Conservation (phyloP, 1,140 invertebrate species). For the Diprion similis region DNA sequence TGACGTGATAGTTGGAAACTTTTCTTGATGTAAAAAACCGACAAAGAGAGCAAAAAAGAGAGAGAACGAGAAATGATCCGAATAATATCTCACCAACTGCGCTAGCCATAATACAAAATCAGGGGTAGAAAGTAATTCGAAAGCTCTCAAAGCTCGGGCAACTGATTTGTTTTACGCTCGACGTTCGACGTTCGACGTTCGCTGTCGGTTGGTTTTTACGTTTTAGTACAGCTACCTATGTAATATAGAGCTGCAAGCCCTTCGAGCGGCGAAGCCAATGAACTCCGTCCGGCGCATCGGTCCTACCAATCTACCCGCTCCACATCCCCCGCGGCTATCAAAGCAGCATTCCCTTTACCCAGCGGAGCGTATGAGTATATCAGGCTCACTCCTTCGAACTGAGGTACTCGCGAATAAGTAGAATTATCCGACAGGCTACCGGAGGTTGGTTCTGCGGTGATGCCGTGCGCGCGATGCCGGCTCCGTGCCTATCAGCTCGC, state of each 20-base stretch:
- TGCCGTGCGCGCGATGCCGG: constrained; percentile 3
- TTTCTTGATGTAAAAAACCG: no score
- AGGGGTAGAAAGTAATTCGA: no score
- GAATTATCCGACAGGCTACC: constrained; percentile 47
- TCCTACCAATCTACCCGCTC: background rate
- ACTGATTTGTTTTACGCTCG: no score
- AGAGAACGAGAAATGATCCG: no score
- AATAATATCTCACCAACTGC: no score
- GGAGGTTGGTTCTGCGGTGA: constrained; percentile 45
- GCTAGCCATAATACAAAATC: no score
- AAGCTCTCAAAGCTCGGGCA: no score
- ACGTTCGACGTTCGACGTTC: no score
- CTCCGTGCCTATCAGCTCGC: constrained; percentile 1
- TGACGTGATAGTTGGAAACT: no score
- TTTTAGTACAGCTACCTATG: background rate
- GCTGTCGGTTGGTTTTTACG: background rate
- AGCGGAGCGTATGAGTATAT: background rate
- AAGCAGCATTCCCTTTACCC: constrained; percentile 1
- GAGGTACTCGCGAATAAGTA: constrained; percentile 46
- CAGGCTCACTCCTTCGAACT: background rate
- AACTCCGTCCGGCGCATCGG: constrained; percentile 6
- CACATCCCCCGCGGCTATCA: background rate
- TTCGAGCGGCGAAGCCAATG: background rate
- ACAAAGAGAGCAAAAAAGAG: no score
- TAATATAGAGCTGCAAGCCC: background rate